Evolutionary conservation across 1,140 invertebrate genomes (phyloP).

Genomic region (Tetramorium simillimum): DNA sequence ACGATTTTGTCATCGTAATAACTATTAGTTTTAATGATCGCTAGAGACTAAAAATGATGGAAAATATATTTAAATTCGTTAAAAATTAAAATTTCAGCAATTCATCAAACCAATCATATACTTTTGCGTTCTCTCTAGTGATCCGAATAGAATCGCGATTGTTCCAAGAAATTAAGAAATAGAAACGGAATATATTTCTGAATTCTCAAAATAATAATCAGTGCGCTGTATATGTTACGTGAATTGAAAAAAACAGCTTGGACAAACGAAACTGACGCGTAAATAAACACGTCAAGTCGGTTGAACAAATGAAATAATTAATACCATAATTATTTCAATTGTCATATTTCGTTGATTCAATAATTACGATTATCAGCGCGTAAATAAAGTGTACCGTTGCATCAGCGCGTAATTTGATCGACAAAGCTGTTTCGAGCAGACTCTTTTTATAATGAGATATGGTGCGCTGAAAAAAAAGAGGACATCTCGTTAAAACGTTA

Average conservation of each 20-base stretch:
- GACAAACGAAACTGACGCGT: neutral
- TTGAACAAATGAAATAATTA: slow-evolving; percentile 25
- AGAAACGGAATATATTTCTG: neutral
- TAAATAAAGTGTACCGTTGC: neutral
- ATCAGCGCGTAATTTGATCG: neutral
- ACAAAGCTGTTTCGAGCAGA: neutral
- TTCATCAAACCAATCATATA: neutral
- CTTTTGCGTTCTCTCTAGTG: neutral
- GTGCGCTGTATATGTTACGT: too few species aligned
- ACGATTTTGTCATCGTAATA: slow-evolving; percentile 1
- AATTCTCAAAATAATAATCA: neutral
- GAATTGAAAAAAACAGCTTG: neutral
- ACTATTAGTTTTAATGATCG: slow-evolving; percentile 2
- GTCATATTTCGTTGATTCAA: neutral
- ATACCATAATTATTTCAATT: slow-evolving; percentile 1
- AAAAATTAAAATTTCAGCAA: neutral
- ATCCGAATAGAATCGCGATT: neutral
- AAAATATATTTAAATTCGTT: neutral
- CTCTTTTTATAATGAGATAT: neutral
- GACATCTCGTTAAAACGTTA: neutral
- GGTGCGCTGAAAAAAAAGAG: neutral
- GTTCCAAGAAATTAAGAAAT: neutral
- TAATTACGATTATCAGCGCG: slow-evolving; percentile 13
- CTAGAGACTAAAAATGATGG: neutral
- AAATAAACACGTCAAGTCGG: neutral